Conservation (phyloP, 2,113 vertebrate species). For the Oncorhynchus tshawytscha region DNA sequence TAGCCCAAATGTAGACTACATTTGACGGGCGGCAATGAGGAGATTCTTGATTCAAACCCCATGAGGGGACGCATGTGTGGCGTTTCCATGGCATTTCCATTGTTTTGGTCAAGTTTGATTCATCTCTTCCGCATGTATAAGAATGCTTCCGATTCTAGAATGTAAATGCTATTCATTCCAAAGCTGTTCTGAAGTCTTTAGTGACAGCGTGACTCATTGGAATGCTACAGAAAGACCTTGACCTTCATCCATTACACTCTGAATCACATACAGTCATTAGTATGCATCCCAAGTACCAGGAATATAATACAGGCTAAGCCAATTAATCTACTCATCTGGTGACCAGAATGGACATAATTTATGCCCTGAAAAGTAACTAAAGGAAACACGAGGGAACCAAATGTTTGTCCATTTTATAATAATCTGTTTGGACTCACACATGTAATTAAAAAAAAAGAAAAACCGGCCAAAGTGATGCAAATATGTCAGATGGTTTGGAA, state of each 20-base stretch:
- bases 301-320: background rate
- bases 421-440: slow-evolving; percentile 25
- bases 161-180: too few relatives aligned
- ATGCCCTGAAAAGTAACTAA: background rate
- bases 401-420: slow-evolving; percentile 11
- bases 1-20: background rate
- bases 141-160: too few relatives aligned
- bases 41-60: too few relatives aligned
- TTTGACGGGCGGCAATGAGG: slow-evolving; percentile 20
- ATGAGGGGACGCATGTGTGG: slow-evolving; percentile 26
- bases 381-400: background rate
- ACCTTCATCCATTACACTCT: background rate
- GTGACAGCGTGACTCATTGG: background rate
- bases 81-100: background rate
- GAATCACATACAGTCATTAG: background rate
- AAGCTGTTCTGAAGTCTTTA: background rate
- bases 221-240: background rate
- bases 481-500: slow-evolving; percentile 61
- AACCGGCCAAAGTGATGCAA: slow-evolving; percentile 34
- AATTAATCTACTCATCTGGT: background rate
- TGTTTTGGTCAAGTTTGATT: slow-evolving; percentile 19
- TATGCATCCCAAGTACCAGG: background rate
- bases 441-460: slow-evolving; percentile 33
- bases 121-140: too few relatives aligned
- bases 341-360: slow-evolving; percentile 1